phyloP scores from a whole-genome alignment of 92 coral and sea anemone genomes.

The Anthopleura xanthogrammica region DNA sequence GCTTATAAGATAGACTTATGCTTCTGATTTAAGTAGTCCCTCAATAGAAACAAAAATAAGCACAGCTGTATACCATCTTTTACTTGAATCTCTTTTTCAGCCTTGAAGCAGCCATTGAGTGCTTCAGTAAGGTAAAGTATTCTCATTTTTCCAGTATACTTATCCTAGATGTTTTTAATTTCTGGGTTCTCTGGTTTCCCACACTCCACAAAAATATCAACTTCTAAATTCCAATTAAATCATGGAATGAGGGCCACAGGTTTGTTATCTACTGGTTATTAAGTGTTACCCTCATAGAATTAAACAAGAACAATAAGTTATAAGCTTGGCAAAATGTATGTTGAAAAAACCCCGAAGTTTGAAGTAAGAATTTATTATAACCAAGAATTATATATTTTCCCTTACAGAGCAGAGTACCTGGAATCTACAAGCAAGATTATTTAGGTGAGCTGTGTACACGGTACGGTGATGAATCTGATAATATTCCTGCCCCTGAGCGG shows the following conservation, averaged over 20 bases:
- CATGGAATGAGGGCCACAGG: too few relatives aligned
- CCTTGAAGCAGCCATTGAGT: constrained; percentile 76
- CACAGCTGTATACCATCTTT: background rate
- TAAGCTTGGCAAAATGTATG: too few relatives aligned
- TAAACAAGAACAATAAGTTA: too few relatives aligned
- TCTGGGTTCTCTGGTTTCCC: too few relatives aligned
- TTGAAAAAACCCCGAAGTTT: too few relatives aligned
- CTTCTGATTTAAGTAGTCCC: too few relatives aligned
- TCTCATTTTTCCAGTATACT: background rate
- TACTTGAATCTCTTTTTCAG: constrained; percentile 24
- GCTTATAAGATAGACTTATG: too few relatives aligned
- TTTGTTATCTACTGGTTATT: too few relatives aligned
- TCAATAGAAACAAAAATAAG: too few relatives aligned
- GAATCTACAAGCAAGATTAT: constrained; percentile 90
- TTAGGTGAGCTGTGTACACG: constrained; percentile 75
- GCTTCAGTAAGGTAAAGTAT: constrained; percentile 58
- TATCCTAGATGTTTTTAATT: too few relatives aligned
- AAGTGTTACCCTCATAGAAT: too few relatives aligned
- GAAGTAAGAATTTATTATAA: too few relatives aligned
- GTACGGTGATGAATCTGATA: constrained; percentile 72
- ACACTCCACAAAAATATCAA: background rate
- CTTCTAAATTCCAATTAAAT: background rate
- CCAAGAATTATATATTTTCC: background rate
- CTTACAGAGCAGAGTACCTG: constrained; percentile 78
- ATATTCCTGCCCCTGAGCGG: constrained; percentile 65